A percentile compares a stretch with the other conserved stretches of the same genome.
phyloP scores from a whole-genome alignment of 1,140 invertebrate genomes.

The Trichomalopsis sarcophagae region DNA sequence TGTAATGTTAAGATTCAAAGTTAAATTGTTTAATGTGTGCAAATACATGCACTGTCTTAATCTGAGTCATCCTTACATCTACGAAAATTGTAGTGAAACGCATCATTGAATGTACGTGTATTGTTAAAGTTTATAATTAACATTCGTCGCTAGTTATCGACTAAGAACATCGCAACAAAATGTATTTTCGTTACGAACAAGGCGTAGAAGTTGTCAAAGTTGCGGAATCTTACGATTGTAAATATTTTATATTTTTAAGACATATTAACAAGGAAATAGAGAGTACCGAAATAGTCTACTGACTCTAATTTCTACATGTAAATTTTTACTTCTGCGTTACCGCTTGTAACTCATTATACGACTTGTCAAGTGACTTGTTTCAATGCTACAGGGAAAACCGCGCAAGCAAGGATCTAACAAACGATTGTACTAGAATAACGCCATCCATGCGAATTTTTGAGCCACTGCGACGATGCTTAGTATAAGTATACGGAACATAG shows the following conservation, averaged over 20 bases:
- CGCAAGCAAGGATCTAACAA: not conserved
- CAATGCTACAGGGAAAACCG: not conserved
- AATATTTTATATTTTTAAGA: conserved; percentile 48
- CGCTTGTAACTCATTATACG: not conserved
- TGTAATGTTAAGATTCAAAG: not conserved
- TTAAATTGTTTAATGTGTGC: not conserved
- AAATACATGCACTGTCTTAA: not conserved
- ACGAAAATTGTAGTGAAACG: not conserved
- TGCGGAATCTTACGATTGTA: conserved; percentile 29
- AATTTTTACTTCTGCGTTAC: conserved; percentile 30
- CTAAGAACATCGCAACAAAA: conserved; percentile 24
- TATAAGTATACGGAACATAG: not conserved
- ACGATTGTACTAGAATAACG: too few species aligned
- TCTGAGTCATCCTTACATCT: not conserved
- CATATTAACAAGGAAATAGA: not conserved
- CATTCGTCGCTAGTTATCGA: not conserved
- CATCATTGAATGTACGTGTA: conserved; percentile 5
- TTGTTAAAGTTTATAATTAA: not conserved
- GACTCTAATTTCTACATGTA: conserved; percentile 9
- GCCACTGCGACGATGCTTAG: not conserved
- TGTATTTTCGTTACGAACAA: conserved; percentile 36
- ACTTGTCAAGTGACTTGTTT: not conserved
- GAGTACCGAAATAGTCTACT: not conserved
- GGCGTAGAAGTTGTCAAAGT: conserved; percentile 19
- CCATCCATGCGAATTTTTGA: not conserved